Conservation (phyloP, 1,140 invertebrate genomes). For the Yoshiicerus persimilis region DNA sequence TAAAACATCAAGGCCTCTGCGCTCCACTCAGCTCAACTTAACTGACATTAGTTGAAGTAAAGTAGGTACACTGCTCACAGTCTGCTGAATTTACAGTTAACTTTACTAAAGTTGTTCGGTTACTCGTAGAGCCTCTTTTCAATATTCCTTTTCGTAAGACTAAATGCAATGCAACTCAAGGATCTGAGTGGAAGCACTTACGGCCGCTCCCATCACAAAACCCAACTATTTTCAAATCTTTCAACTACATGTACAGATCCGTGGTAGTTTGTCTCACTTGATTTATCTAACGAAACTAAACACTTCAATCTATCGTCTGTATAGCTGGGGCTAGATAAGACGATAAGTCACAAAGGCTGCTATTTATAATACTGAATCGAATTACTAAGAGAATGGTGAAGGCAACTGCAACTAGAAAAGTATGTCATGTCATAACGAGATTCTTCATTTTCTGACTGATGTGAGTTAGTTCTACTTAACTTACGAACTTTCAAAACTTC, state of each 20-base stretch:
- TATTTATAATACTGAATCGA: background rate
- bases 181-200: background rate
- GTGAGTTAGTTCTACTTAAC: background rate
- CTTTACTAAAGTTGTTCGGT: background rate
- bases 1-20: conserved; percentile 9
- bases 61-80: background rate
- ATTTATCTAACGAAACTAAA: background rate
- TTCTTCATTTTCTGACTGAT: background rate
- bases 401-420: background rate
- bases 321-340: background rate
- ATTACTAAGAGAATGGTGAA: background rate
- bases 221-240: background rate
- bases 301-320: background rate
- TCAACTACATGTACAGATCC: background rate
- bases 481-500: background rate
- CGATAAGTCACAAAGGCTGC: background rate
- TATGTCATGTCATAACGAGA: background rate
- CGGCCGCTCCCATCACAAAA: background rate
- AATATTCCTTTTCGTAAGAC: background rate
- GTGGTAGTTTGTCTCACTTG: background rate
- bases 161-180: background rate
- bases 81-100: background rate
- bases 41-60: background rate
- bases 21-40: background rate
- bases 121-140: background rate